Conservation (phyloP, 2,888 invertebrate genomes). For the Stomorhina lunata region DNA sequence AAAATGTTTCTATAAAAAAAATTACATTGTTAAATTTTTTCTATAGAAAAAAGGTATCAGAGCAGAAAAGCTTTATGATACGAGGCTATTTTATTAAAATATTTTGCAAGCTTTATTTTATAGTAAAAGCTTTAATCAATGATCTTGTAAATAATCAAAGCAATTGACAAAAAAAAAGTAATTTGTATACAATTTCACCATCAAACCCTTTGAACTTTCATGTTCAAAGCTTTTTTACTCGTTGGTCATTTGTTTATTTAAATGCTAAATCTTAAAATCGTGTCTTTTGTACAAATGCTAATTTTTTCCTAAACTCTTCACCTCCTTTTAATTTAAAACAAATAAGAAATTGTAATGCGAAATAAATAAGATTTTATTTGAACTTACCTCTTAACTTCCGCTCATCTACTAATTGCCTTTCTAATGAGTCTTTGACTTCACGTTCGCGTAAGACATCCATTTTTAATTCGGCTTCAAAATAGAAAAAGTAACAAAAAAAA, state of each 20-base stretch:
- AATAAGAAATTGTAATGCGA: slow-evolving; percentile 10
- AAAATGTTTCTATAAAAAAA: too few species aligned
- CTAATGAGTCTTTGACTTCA: slow-evolving; percentile 95
- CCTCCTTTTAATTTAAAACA: neutral
- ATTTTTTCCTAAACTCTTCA: neutral
- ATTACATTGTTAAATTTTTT: too few species aligned
- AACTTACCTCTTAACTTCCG: slow-evolving; percentile 95
- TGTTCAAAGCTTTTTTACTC: neutral
- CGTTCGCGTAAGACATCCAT: slow-evolving; percentile 96
- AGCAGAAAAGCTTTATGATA: too few species aligned
- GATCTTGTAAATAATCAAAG: too few species aligned
- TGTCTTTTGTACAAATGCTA: slow-evolving; percentile 16
- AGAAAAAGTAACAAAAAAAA: slow-evolving; percentile 35
- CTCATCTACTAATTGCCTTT: slow-evolving; percentile 95
- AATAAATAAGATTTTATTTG: slow-evolving; percentile 43
- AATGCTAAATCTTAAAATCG: slow-evolving; percentile 47
- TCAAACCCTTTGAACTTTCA: slow-evolving; percentile 17
- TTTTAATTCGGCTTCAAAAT: slow-evolving; percentile 90
- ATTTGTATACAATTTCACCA: too few species aligned
- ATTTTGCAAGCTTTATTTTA: too few species aligned
- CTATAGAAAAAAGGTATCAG: too few species aligned
- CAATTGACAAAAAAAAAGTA: too few species aligned
- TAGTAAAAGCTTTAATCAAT: too few species aligned
- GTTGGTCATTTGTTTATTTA: slow-evolving; percentile 47
- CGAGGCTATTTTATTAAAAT: too few species aligned